These are phyloP conservation scores for Cryptomyrus ogoouensis DNA, from an alignment of 2,113 vertebrate genomes.

Conservation along the genomic window DNA sequence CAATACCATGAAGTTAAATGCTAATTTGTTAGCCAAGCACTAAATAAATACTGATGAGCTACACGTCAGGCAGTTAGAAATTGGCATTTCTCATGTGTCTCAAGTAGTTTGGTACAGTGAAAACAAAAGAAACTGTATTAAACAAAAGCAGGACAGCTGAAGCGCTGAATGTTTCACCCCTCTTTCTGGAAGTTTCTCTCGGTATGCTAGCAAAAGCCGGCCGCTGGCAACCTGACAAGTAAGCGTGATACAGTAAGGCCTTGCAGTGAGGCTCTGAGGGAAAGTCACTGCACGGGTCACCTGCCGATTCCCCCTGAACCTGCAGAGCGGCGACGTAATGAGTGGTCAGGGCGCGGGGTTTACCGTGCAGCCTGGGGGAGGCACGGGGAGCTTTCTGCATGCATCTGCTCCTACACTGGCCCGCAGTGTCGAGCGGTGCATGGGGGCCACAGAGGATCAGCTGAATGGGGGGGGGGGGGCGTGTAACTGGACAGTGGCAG, in stretches of 20 bases:
- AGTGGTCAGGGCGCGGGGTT: background rate
- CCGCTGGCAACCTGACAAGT: background rate
- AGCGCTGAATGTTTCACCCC: background rate
- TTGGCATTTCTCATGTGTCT: constrained; percentile 59
- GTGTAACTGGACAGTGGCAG: constrained; percentile 43
- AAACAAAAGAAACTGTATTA: constrained; percentile 32
- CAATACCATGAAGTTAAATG: constrained; percentile 38
- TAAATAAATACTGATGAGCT: constrained; percentile 54
- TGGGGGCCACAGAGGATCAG: constrained; percentile 36
- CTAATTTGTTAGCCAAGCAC: constrained; percentile 36
- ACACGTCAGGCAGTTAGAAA: constrained; percentile 58
- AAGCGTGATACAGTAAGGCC: background rate
- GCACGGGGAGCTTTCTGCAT: background rate
- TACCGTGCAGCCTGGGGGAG: background rate
- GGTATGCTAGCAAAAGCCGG: background rate
- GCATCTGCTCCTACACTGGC: constrained; percentile 49
- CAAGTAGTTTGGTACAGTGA: constrained; percentile 70
- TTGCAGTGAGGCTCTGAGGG: background rate
- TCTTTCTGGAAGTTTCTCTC: background rate
- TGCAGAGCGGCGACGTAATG: background rate
- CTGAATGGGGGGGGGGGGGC: constrained; percentile 8
- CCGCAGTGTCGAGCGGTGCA: constrained; percentile 52
- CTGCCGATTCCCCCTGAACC: background rate
- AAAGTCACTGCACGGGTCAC: background rate
- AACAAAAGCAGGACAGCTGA: constrained; percentile 24